phyloP scores from a whole-genome alignment of 2,797 vertebrate species.

The Phalanger gymnotis region DNA sequence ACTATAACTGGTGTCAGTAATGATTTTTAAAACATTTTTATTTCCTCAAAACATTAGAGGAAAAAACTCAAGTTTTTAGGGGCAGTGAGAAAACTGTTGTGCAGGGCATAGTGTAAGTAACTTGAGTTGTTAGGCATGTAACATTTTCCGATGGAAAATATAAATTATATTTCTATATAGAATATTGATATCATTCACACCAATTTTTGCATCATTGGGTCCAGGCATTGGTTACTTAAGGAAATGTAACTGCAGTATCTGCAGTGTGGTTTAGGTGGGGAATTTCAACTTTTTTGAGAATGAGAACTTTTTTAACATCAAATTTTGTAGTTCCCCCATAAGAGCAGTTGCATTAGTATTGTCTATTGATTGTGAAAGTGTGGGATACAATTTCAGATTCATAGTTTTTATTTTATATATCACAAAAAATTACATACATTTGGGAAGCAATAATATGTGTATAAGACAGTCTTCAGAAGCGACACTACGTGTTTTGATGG shows the following conservation, averaged over 20 bases:
- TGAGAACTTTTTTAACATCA: neutral
- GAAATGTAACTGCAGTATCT: neutral
- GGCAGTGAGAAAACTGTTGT: slow-evolving; percentile 6
- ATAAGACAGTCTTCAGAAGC: neutral
- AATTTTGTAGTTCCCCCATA: neutral
- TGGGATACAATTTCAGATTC: neutral
- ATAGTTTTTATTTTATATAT: neutral
- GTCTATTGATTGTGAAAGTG: neutral
- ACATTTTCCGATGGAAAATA: neutral
- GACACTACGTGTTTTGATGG: neutral
- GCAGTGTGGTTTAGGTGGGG: neutral
- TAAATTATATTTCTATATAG: neutral
- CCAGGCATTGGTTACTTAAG: neutral
- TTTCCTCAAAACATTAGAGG: neutral
- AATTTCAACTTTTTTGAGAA: neutral
- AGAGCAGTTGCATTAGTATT: neutral
- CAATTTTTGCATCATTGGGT: neutral
- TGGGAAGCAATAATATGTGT: neutral
- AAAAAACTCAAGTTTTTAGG: neutral
- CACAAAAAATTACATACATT: neutral
- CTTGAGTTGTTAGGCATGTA: neutral
- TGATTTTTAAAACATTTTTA: neutral
- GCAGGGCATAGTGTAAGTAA: neutral
- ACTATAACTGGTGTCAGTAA: neutral
- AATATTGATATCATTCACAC: neutral